A percentile compares a stretch with the other conserved stretches of the same genome.
Conservation (phyloP, 2,888 invertebrate genomes). For the Hypercompe scribonia region DNA sequence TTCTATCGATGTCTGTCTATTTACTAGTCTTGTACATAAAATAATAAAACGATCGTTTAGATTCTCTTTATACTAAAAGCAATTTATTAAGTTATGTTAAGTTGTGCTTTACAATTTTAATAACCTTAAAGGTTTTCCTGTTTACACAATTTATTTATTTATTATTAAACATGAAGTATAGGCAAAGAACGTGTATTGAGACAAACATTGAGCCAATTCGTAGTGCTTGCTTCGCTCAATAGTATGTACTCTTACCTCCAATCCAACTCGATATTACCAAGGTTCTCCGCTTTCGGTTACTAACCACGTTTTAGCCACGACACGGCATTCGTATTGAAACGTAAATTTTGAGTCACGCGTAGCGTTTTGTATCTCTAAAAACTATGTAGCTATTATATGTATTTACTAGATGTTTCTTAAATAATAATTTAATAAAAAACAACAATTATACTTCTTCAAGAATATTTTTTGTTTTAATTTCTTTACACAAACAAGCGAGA, state of each 20-base stretch:
- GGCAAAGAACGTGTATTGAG: slow-evolving; percentile 50
- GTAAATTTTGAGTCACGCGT: slow-evolving; percentile 58
- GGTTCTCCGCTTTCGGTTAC: slow-evolving; percentile 82
- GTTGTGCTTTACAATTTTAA: slow-evolving; percentile 9
- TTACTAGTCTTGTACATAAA: neutral
- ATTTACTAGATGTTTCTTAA: slow-evolving; percentile 34
- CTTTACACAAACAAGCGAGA: neutral
- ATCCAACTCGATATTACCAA: slow-evolving; percentile 79
- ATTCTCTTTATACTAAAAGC: neutral
- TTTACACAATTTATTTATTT: slow-evolving; percentile 22
- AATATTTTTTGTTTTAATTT: slow-evolving; percentile 10
- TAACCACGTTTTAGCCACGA: slow-evolving; percentile 63
- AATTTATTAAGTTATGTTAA: neutral
- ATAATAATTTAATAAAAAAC: slow-evolving; percentile 20
- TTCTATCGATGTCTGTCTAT: neutral
- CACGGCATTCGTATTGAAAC: slow-evolving; percentile 60
- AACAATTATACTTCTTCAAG: neutral
- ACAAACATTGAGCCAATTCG: slow-evolving; percentile 70
- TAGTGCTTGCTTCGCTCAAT: slow-evolving; percentile 60
- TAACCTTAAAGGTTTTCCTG: slow-evolving; percentile 18
- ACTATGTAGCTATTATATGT: neutral
- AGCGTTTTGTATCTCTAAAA: slow-evolving; percentile 23
- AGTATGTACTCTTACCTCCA: slow-evolving; percentile 67
- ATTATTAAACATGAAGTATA: slow-evolving; percentile 40
- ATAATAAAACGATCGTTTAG: neutral